Evolutionary conservation across 2,797 vertebrate genomes (phyloP).

Genomic region (Podarcis siculus): DNA sequence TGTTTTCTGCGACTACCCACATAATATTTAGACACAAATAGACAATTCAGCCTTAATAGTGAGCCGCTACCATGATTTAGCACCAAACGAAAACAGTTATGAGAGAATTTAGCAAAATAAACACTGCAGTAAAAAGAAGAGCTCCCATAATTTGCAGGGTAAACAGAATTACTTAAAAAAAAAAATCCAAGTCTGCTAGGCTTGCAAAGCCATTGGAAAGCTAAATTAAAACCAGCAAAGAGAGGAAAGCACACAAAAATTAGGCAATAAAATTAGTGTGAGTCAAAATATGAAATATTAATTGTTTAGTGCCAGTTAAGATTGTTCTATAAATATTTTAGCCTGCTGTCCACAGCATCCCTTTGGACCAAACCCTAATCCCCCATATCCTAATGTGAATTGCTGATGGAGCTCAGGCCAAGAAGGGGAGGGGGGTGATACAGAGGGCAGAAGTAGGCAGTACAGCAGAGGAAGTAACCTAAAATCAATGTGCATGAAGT

Average conservation of each 20-base stretch:
- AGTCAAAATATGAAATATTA: constrained; percentile 74
- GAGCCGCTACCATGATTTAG: constrained; percentile 15
- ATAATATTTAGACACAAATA: constrained; percentile 15
- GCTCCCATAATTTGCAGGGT: constrained; percentile 56
- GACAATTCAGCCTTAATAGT: constrained; percentile 23
- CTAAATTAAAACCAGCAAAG: constrained; percentile 73
- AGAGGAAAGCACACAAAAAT: constrained; percentile 60
- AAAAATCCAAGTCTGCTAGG: constrained; percentile 58
- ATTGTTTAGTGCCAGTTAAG: constrained; percentile 59
- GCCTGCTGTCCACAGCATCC: constrained; percentile 30
- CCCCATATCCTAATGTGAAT: background rate
- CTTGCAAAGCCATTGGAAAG: constrained; percentile 62
- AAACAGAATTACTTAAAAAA: constrained; percentile 62
- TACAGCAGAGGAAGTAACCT: background rate
- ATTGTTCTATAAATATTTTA: constrained; percentile 71
- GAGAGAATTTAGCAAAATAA: constrained; percentile 60
- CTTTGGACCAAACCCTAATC: background rate
- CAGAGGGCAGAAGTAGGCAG: background rate
- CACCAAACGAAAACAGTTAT: constrained; percentile 48
- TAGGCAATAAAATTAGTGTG: constrained; percentile 73
- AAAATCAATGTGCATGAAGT: background rate
- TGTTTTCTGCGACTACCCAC: background rate
- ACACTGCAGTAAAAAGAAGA: constrained; percentile 53
- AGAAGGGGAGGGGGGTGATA: background rate
- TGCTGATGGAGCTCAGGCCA: background rate